These are phyloP conservation scores for Mohoua ochrocephala DNA, from an alignment of 2,113 vertebrate genomes.

Conservation along the genomic window DNA sequence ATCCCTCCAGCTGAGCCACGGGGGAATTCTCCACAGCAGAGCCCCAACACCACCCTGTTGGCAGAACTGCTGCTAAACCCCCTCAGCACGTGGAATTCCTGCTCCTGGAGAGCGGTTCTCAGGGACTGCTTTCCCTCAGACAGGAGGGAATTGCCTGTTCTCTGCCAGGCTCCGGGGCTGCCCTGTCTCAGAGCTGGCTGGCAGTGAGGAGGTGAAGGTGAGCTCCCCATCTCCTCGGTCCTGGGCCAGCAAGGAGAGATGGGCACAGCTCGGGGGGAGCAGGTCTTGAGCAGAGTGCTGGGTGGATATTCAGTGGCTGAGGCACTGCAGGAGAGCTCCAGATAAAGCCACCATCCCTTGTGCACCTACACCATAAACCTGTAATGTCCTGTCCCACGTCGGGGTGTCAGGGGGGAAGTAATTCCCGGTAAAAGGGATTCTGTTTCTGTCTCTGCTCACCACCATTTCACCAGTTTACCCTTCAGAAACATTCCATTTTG, in stretches of 20 bases:
- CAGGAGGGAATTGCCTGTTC: not conserved
- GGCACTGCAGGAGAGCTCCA: not conserved
- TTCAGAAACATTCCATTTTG: slow-evolving; percentile 30
- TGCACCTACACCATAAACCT: not conserved
- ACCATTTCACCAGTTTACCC: not conserved
- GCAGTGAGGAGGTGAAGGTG: not conserved
- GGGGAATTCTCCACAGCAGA: not conserved
- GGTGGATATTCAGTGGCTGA: not conserved
- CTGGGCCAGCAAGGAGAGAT: not conserved
- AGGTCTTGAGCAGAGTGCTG: not conserved
- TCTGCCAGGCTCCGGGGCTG: not conserved
- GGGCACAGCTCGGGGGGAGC: not conserved
- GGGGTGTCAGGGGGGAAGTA: not conserved
- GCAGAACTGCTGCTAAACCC: accelerated
- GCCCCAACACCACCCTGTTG: not conserved
- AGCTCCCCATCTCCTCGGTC: not conserved
- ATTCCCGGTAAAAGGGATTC: not conserved
- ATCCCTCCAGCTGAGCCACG: accelerated
- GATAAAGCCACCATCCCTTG: not conserved
- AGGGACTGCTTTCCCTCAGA: not conserved
- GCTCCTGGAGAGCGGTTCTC: not conserved
- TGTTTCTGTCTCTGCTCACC: not conserved
- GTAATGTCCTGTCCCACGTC: accelerated
- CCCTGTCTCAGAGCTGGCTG: not conserved
- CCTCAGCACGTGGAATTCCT: not conserved